Evolutionary conservation across 2,888 invertebrate species (phyloP), one percentile per base, ranked within the genome.

Genomic region (Ditula angustiorana): DNA sequence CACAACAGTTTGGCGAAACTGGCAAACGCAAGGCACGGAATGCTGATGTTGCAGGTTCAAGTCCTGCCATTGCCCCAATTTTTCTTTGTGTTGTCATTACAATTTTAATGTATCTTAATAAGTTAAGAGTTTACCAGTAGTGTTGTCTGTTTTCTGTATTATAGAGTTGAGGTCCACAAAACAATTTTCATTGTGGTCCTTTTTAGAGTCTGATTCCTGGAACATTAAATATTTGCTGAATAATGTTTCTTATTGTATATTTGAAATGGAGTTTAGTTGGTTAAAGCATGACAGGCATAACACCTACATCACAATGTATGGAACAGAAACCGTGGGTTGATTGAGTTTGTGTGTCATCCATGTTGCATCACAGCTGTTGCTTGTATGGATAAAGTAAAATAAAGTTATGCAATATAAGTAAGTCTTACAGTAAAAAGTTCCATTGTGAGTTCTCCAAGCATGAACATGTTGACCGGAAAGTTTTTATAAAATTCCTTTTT

Each of bases 361-460:
- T n/a, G n/a, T n/a, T n/a, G n/a, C n/a, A n/a, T n/a, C n/a, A n/a
- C n/a, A n/a, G n/a, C n/a, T n/a, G n/a, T n/a, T n/a, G n/a, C n/a
- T n/a, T n/a, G n/a, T n/a, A 10, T 35, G 4, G 5, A 10, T n/a
- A 1, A 35, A n/a, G n/a, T 2, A n/a, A 35, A n/a, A 13, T n/a
- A 35, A n/a, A 5, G 10, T 35, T 11, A n/a, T 33, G 11, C 8
- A 7, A 16, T 16, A 41, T 19, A 5, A 41, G n/a, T 13, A 49
- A 26, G 16, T 26, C 62, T 74, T 82, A 90, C 90, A 82, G 83
- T 74, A 53, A 85, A 72, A 2, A 74, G 37, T 49, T 82, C 77
- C 35, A 85, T 46, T 10, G 82, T 69, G 1, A 92, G 74, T 77
- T 92, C 90, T 37, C 93, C 93, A 37, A 92, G 74, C 80, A 90